Conservation (phyloP, 2,888 invertebrate species). For the Parthenolecanium corni region DNA sequence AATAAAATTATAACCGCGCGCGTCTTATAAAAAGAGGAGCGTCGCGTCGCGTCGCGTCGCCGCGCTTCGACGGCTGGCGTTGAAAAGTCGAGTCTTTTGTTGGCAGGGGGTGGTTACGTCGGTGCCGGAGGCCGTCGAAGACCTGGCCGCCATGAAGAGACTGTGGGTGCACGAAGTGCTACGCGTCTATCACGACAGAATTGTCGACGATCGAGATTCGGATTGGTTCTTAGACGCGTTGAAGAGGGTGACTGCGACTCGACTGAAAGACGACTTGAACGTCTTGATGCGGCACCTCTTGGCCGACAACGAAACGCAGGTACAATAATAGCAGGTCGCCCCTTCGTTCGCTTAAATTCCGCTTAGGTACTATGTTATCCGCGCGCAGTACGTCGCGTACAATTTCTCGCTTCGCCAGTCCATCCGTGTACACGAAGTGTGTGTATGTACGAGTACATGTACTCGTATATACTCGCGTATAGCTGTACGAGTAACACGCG, state of each 20-base stretch:
- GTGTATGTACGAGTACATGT: not conserved
- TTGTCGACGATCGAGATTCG: conserved; percentile 72
- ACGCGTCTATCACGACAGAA: conserved; percentile 83
- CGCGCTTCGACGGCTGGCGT: too few relatives aligned
- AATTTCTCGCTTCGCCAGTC: not conserved
- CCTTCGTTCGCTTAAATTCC: too few relatives aligned
- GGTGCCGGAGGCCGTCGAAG: conserved; percentile 82
- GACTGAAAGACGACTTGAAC: conserved; percentile 57
- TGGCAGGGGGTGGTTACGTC: conserved; percentile 74
- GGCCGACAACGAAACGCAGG: conserved; percentile 30
- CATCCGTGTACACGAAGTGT: not conserved
- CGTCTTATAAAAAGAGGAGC: too few relatives aligned
- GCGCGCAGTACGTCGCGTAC: not conserved
- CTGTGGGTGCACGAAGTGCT: conserved; percentile 90
- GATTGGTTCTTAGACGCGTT: conserved; percentile 66
- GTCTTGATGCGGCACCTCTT: conserved; percentile 55
- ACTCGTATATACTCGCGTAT: too few relatives aligned
- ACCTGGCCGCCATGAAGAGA: conserved; percentile 71
- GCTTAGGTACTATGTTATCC: too few relatives aligned
- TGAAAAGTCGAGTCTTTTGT: not conserved
- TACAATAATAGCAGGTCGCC: not conserved
- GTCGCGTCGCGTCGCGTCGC: too few relatives aligned
- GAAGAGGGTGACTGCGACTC: conserved; percentile 46
- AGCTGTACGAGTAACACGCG: too few relatives aligned
- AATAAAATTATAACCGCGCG: too few relatives aligned